Evolutionary conservation across 2,797 vertebrate species (phyloP), one percentile per base, ranked within the genome.

Genomic region (Neosilurus hyrtlii): DNA sequence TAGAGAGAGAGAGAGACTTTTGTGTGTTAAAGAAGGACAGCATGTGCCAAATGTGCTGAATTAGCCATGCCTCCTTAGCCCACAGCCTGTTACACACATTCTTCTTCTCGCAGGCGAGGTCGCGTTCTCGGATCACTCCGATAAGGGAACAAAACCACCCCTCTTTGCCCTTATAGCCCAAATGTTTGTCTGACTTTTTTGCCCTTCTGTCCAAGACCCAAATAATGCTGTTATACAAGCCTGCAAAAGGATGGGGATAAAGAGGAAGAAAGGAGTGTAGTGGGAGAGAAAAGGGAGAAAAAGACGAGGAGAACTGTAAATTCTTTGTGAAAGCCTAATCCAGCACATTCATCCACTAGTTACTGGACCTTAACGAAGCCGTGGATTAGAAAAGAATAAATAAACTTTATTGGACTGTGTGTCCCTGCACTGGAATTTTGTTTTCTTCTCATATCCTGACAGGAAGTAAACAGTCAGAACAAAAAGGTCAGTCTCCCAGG

Each of bases 81-180:
- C 37, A 51, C 15, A 26, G n/a, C 43, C 75, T 61, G 35, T 63
- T 78, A 52, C 43, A 78, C 76, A 78, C 61, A 78, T 78, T 63
- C 59, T 63, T 78, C 75, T n/a, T 26, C 37, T 63, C 14, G 2
- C 20, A 63, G 59, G 9, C 26, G 15, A 57, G 61, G 62, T 16
- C n/a, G 26, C 51, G 30, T 67, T 80, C 78, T 68, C 20, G 26
- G 78, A 80, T 80, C 78, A 30, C 83, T 15, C 62, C 2, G 85
- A 86, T 86, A 84, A 84, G 79, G 52, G 72, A 84, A 84, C 82
- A 84, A 79, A 86, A 84, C 79, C 16, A n/a, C 66, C 75, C 73
- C 54, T 84, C 61, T 84, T 67, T 63, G 67, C 77, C 67, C 65
- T 57, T 78, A n/a, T 72, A 66, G 78, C 57, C 35, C 49, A 12